Conservation (phyloP, 2,888 invertebrate species). For the Drosophila pegasa region DNA sequence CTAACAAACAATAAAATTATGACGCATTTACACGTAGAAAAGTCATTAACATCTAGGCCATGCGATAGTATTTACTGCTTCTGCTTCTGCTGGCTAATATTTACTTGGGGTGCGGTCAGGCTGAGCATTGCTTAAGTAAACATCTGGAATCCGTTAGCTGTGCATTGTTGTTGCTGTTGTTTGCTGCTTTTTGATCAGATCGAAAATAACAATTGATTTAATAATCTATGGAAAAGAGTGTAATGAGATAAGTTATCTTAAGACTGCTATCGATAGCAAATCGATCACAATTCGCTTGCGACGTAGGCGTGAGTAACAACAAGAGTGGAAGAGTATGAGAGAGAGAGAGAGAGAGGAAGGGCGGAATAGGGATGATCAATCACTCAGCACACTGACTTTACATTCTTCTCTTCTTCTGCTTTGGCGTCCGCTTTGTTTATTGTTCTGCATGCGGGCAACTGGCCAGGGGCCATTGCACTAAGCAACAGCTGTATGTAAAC, state of each 20-base stretch:
- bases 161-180: conserved; percentile 15
- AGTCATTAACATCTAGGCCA: conserved; percentile 48
- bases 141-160: conserved; percentile 19
- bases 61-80: conserved; percentile 30
- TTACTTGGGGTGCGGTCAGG: conserved; percentile 33
- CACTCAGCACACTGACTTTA: conserved; percentile 26
- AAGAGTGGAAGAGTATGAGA: not conserved
- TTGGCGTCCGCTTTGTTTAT: conserved; percentile 52
- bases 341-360: not conserved
- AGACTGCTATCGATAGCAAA: conserved; percentile 10
- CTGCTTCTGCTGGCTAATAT: conserved; percentile 31
- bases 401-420: conserved; percentile 25
- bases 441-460: conserved; percentile 41
- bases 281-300: conserved; percentile 2
- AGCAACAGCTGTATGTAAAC: conserved; percentile 37
- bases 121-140: conserved; percentile 28
- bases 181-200: conserved; percentile 35
- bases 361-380: conserved; percentile 23
- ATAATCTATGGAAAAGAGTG: conserved; percentile 1
- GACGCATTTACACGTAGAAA: conserved; percentile 49
- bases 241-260: conserved; percentile 24
- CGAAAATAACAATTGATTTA: conserved; percentile 39
- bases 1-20: conserved; percentile 33
- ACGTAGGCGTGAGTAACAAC: not conserved
- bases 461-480: conserved; percentile 54